These are phyloP conservation scores for Drosophila subsilvestris DNA, from an alignment of 2,888 invertebrate species.

Conservation along the genomic window DNA sequence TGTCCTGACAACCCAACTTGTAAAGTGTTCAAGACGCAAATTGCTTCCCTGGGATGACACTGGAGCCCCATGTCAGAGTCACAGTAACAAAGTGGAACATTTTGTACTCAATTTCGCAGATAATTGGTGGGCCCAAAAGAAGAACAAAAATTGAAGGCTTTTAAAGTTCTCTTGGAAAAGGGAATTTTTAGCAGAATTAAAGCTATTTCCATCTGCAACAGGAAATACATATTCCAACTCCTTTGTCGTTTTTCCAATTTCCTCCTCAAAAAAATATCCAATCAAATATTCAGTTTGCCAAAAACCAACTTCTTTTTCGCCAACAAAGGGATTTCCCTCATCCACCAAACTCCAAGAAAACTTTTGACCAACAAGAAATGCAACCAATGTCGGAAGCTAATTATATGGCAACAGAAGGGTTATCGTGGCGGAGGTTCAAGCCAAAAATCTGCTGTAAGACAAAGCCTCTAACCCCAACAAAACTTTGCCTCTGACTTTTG, in stretches of 20 bases:
- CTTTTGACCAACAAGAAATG: conserved; percentile 41
- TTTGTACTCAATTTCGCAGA: conserved; percentile 46
- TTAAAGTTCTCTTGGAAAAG: neutral
- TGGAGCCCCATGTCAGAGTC: conserved; percentile 5
- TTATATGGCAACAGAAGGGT: conserved; percentile 46
- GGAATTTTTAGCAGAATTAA: neutral
- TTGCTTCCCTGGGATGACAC: conserved; percentile 44
- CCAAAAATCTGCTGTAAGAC: conserved; percentile 40
- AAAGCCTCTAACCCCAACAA: conserved; percentile 41
- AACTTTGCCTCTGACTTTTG: conserved; percentile 45
- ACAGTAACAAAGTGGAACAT: conserved; percentile 25
- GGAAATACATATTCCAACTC: neutral
- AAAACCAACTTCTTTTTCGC: conserved; percentile 17
- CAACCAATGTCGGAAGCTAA: conserved; percentile 66
- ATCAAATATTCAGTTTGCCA: neutral
- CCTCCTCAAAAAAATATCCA: neutral
- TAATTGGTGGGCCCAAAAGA: conserved; percentile 35
- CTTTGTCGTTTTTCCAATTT: neutral
- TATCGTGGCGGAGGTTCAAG: conserved; percentile 23
- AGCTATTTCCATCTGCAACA: no score
- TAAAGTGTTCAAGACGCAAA: conserved; percentile 43
- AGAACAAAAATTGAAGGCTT: conserved; percentile 5
- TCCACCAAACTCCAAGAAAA: conserved; percentile 12
- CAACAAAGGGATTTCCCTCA: neutral
- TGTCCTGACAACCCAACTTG: conserved; percentile 36